These are phyloP conservation scores for Menidia menidia DNA, from an alignment of 2,797 vertebrate genomes.

Conservation along the genomic window DNA sequence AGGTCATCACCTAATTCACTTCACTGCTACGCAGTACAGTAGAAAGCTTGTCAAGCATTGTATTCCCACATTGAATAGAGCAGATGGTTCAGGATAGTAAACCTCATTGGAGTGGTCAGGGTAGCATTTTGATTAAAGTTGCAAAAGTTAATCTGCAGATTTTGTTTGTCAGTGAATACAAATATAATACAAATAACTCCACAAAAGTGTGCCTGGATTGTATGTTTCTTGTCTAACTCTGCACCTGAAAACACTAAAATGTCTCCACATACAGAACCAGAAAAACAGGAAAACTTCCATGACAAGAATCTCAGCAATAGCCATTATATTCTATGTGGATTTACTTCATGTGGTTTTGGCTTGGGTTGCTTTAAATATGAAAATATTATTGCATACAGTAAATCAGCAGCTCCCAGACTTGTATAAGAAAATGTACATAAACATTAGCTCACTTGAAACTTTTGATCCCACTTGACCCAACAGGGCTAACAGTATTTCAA, in stretches of 20 bases:
- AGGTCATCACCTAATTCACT: slow-evolving; percentile 75
- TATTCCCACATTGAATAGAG: slow-evolving; percentile 61
- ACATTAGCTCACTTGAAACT: slow-evolving; percentile 33
- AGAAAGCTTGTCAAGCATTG: slow-evolving; percentile 34
- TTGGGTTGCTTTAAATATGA: slow-evolving; percentile 15
- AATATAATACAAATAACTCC: slow-evolving; percentile 25
- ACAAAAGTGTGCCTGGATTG: slow-evolving; percentile 5
- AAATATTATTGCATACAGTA: slow-evolving; percentile 44
- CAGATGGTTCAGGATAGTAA: slow-evolving; percentile 69
- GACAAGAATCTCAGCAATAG: slow-evolving; percentile 13
- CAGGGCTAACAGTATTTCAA: slow-evolving; percentile 24
- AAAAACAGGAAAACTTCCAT: slow-evolving; percentile 6
- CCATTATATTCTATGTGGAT: slow-evolving; percentile 19
- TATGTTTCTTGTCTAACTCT: neutral
- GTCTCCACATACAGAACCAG: slow-evolving; percentile 17
- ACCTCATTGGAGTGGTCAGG: slow-evolving; percentile 48
- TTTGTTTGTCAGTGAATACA: slow-evolving; percentile 25
- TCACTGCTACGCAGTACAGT: slow-evolving; percentile 48
- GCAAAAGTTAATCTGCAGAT: slow-evolving; percentile 43
- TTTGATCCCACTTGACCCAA: slow-evolving; percentile 40
- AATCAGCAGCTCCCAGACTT: slow-evolving; percentile 25
- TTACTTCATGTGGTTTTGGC: slow-evolving; percentile 29
- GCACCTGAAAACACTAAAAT: slow-evolving; percentile 30
- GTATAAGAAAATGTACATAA: slow-evolving; percentile 43
- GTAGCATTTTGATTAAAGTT: slow-evolving; percentile 40